Conservation (phyloP, 2,113 vertebrate species). For the Cheilinus undulatus region DNA sequence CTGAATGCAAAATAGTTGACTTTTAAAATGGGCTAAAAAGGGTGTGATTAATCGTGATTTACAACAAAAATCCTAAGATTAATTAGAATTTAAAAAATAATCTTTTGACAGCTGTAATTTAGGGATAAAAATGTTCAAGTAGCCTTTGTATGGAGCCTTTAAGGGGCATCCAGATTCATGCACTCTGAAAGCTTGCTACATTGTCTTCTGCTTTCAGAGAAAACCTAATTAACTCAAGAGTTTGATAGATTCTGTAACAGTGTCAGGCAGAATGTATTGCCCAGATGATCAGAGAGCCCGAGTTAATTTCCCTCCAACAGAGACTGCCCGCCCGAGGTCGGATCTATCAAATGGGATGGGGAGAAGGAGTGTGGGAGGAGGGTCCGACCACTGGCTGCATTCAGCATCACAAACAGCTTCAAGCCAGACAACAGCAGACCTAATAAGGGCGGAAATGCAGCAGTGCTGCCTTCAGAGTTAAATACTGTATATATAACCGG, state of each 20-base stretch:
- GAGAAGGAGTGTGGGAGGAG: slow-evolving; percentile 39
- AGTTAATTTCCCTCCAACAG: background rate
- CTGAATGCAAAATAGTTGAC: no score
- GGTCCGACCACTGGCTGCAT: slow-evolving; percentile 47
- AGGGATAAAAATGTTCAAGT: background rate
- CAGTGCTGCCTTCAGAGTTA: slow-evolving; percentile 43
- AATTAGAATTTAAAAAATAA: no score
- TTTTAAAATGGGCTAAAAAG: no score
- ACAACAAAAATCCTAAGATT: no score
- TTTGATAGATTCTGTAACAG: background rate
- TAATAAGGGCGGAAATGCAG: slow-evolving; percentile 1
- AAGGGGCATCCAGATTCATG: no score
- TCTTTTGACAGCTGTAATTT: no score
- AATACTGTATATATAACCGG: rapidly evolving
- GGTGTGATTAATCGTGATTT: no score
- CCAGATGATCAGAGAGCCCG: background rate
- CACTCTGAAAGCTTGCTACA: background rate
- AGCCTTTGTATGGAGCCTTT: no score
- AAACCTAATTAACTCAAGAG: slow-evolving; percentile 7
- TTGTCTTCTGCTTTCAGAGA: slow-evolving; percentile 6
- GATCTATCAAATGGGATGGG: slow-evolving; percentile 43
- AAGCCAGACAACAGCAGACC: slow-evolving; percentile 8
- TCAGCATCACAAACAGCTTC: slow-evolving; percentile 22
- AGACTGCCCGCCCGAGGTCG: slow-evolving; percentile 9
- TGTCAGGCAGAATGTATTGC: background rate